Evolutionary conservation across 1,140 invertebrate species (phyloP), one percentile per base, ranked within the genome.

Genomic region (Euura saliciscinereae): DNA sequence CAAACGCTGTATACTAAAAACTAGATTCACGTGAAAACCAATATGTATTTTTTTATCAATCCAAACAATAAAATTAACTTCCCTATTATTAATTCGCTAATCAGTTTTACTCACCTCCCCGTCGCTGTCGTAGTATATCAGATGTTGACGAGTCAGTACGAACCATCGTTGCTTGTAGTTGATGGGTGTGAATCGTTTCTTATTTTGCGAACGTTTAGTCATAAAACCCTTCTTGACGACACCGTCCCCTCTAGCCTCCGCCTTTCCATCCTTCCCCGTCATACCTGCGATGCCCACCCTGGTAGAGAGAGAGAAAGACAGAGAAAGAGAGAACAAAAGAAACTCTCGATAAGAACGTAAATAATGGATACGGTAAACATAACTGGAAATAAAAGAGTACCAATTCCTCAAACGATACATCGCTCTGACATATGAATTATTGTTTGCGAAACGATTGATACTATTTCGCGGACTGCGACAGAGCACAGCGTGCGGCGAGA

Each of bases 81-180:
- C 28, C 28, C 28, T 28, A 1, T 28, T 28, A 28, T 28, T 28
- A 28, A 28, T 1, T 28, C 28, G 28, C 1, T 28, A 28, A 28
- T 28, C 28, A 28, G 28, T 28, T 28, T 28, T 1, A 28, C 89
- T 91, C 87, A 94, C 94, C 89, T 94, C 93, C 59, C 91, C 90
- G 86, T 94, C 91, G 68, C 91, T 90, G 83, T 96, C 95, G 85
- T 94, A 96, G 85, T 96, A 96, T 68, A 93, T 91, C 28, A 96
- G 90, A 72, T 90, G 89, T 69, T 90, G 90, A 76, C 89, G 91
- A 1, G 94, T 95, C 44, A 96, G 85, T 66, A 94, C 91, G 85
- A 96, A 94, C 93, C 93, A 96, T 43, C 95, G 90, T 85, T 93
- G 92, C 83, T 95, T 95, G 83, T 94, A 96, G 83, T 96, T 96